Conservation (phyloP, 2,888 invertebrate genomes). For the Andrena hattorfiana region DNA sequence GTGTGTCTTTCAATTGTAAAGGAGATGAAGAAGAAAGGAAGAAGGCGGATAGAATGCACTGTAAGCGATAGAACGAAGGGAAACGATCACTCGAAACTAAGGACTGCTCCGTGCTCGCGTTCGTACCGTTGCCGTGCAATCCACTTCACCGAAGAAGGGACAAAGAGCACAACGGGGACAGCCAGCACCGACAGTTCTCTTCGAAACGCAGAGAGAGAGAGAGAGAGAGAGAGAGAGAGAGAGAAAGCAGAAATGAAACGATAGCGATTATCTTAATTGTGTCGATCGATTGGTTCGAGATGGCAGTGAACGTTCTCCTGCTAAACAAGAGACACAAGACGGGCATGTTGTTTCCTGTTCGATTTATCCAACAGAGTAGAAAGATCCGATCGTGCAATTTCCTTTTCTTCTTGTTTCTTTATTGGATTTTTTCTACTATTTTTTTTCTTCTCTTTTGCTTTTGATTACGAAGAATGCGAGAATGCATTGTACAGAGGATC, state of each 20-base stretch:
- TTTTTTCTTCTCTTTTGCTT: not conserved
- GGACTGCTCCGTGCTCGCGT: slow-evolving; percentile 30
- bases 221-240: not conserved
- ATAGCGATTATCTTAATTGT: slow-evolving; percentile 21
- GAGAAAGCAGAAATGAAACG: not conserved
- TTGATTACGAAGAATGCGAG: slow-evolving; percentile 1
- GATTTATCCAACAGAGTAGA: not conserved
- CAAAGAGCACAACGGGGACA: slow-evolving; percentile 4
- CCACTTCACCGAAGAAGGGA: slow-evolving; percentile 16
- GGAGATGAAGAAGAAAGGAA: slow-evolving; percentile 37
- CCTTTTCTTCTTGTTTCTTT: not conserved
- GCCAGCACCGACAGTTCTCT: slow-evolving; percentile 12
- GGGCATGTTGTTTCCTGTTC: not conserved
- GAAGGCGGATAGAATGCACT: slow-evolving; percentile 4
- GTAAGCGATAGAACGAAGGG: not conserved
- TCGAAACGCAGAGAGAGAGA: slow-evolving; percentile 11
- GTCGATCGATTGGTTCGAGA: not conserved
- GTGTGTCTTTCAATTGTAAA: slow-evolving; percentile 43
- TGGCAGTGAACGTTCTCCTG: not conserved
- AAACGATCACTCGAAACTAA: slow-evolving; percentile 11
- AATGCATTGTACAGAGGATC: not conserved
- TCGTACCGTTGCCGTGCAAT: slow-evolving; percentile 32
- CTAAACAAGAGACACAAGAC: not conserved
- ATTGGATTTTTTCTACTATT: slow-evolving; percentile 4
- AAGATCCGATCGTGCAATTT: not conserved